These are phyloP conservation scores for Rhabdomys dilectus DNA, from an alignment of 2,113 vertebrate species.

Conservation along the genomic window DNA sequence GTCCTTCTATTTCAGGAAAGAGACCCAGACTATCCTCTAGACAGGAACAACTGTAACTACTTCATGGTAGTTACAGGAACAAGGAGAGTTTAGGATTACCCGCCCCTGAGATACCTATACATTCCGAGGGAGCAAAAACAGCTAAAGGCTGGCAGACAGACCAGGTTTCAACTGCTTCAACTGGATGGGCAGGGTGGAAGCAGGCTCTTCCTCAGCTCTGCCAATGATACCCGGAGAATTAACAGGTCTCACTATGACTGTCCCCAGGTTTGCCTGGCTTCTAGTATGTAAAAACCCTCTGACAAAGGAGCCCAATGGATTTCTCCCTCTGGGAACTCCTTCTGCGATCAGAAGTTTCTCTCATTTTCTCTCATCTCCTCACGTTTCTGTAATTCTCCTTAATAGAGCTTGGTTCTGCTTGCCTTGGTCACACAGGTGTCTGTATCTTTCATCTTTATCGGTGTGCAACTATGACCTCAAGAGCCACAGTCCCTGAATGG, in stretches of 20 bases:
- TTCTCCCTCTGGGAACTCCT: neutral
- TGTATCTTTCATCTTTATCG: neutral
- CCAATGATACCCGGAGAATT: neutral
- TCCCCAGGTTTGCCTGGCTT: neutral
- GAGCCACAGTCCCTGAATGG: neutral
- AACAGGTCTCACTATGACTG: neutral
- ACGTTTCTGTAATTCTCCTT: neutral
- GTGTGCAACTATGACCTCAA: neutral
- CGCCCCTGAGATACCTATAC: neutral
- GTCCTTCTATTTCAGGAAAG: neutral
- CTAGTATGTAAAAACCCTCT: neutral
- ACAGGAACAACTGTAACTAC: neutral
- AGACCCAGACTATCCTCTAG: neutral
- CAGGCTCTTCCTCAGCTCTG: neutral
- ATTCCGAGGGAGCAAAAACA: neutral
- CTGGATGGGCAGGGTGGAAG: neutral
- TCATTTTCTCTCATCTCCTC: neutral
- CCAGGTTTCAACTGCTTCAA: neutral
- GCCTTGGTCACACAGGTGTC: neutral
- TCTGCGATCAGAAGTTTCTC: neutral
- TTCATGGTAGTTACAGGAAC: neutral
- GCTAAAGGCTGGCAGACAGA: neutral
- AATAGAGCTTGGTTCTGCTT: neutral
- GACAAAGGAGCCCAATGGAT: neutral
- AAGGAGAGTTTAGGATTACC: neutral